Evolutionary conservation across 2,888 invertebrate species (phyloP).

Genomic region (Agrotis ipsilon): DNA sequence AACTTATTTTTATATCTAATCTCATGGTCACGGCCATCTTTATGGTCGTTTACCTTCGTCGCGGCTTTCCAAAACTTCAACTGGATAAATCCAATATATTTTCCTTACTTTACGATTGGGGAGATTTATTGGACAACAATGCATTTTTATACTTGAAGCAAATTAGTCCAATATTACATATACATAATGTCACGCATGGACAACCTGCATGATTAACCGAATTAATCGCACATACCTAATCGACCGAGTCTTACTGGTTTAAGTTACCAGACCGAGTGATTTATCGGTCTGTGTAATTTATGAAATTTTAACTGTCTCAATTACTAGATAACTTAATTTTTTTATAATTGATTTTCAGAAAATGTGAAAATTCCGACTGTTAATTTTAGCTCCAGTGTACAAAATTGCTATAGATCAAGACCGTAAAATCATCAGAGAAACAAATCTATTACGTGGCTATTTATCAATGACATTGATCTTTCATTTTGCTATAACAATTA

Average conservation of each 20-base stretch:
- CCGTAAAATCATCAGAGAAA: constrained; percentile 26
- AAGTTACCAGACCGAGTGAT: constrained; percentile 55
- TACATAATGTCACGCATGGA: constrained; percentile 39
- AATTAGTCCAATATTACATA: constrained; percentile 44
- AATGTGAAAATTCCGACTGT: neutral
- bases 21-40: constrained; percentile 60
- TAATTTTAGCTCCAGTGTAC: neutral
- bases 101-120: constrained; percentile 15
- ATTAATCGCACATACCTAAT: constrained; percentile 53
- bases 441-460: constrained; percentile 50
- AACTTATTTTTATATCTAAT: constrained; percentile 34
- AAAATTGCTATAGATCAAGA: constrained; percentile 9
- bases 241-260: constrained; percentile 46
- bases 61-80: constrained; percentile 31
- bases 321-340: neutral
- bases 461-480: constrained; percentile 66
- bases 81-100: constrained; percentile 2
- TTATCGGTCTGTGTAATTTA: constrained; percentile 55
- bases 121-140: neutral
- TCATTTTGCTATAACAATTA: constrained; percentile 63
- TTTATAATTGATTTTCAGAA: neutral
- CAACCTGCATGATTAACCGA: constrained; percentile 32
- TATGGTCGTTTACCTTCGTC: constrained; percentile 57
- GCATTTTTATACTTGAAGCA: constrained; percentile 17
- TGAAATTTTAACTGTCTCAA: constrained; percentile 35